Evolutionary conservation across 2,888 invertebrate genomes (phyloP).

Genomic region (Anorthoa munda): DNA sequence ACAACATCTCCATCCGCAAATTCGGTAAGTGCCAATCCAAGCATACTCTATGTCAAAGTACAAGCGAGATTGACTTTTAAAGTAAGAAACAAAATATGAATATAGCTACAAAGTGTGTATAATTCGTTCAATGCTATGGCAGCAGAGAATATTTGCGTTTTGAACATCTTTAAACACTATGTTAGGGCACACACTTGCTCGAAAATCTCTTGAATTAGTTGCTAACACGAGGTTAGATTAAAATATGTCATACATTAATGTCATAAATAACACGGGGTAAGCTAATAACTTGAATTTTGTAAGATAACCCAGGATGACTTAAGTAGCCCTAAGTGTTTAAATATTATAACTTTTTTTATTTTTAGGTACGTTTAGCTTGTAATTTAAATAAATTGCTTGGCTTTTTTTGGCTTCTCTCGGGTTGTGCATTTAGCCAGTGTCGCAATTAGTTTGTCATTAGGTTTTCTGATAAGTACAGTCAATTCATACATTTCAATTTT

Average conservation of each 20-base stretch:
- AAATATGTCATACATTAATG: too few species aligned
- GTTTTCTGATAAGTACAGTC: too few species aligned
- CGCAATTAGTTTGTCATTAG: too few species aligned
- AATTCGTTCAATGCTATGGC: slow-evolving; percentile 15
- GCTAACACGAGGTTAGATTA: too few species aligned
- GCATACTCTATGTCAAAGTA: slow-evolving; percentile 11
- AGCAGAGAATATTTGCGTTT: slow-evolving; percentile 53
- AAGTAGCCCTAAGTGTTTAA: neutral
- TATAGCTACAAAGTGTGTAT: slow-evolving; percentile 8
- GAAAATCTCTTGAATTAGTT: too few species aligned
- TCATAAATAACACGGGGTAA: too few species aligned
- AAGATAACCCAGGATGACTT: too few species aligned
- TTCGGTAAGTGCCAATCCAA: neutral
- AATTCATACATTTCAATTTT: too few species aligned
- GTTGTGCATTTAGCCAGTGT: too few species aligned
- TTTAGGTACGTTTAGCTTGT: neutral
- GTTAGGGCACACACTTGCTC: neutral
- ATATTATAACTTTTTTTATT: neutral
- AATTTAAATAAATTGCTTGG: neutral
- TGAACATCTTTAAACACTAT: slow-evolving; percentile 57
- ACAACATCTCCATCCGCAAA: neutral
- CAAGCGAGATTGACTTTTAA: slow-evolving; percentile 18
- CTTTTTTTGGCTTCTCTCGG: too few species aligned
- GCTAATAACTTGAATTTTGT: too few species aligned
- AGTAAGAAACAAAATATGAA: slow-evolving; percentile 31